Evolutionary conservation across 2,797 vertebrate species (phyloP).

Genomic region (Eutrigla gurnardus): DNA sequence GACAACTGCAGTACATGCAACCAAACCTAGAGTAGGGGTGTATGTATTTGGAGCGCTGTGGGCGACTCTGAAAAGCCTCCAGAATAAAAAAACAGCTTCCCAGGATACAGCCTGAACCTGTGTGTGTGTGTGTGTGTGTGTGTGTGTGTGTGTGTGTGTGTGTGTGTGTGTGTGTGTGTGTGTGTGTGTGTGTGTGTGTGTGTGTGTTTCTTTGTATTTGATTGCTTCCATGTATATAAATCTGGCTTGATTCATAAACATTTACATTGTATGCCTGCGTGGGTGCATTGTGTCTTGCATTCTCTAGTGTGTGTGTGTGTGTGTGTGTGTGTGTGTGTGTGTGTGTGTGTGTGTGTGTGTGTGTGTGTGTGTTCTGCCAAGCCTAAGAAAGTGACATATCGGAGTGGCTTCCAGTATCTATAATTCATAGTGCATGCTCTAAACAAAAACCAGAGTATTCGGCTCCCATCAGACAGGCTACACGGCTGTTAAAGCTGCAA

Average conservation of each 20-base stretch:
- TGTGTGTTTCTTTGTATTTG: constrained; percentile 7
- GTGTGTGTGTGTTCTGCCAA: constrained; percentile 38
- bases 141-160: not conserved
- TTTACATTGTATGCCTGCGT: constrained; percentile 14
- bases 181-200: not conserved
- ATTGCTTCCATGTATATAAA: constrained; percentile 2
- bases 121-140: not conserved
- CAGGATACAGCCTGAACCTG: constrained; percentile 26
- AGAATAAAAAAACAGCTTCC: constrained; percentile 40
- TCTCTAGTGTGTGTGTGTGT: not conserved
- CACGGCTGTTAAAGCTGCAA: constrained; percentile 62
- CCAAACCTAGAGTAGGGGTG: not conserved
- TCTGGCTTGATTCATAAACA: constrained; percentile 12
- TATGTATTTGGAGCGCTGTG: constrained; percentile 37
- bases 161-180: not conserved
- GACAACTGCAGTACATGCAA: constrained; percentile 24
- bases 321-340: not conserved
- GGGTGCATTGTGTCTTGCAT: too few relatives aligned
- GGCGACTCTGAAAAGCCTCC: constrained; percentile 41
- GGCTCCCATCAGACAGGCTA: constrained; percentile 62
- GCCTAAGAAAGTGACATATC: constrained; percentile 66
- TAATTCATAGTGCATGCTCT: constrained; percentile 76
- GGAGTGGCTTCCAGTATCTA: constrained; percentile 72
- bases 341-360: constrained; percentile 4
- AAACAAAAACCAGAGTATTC: constrained; percentile 75